Evolutionary conservation across 2,888 invertebrate genomes (phyloP).

Genomic region (Terebella lapidaria): DNA sequence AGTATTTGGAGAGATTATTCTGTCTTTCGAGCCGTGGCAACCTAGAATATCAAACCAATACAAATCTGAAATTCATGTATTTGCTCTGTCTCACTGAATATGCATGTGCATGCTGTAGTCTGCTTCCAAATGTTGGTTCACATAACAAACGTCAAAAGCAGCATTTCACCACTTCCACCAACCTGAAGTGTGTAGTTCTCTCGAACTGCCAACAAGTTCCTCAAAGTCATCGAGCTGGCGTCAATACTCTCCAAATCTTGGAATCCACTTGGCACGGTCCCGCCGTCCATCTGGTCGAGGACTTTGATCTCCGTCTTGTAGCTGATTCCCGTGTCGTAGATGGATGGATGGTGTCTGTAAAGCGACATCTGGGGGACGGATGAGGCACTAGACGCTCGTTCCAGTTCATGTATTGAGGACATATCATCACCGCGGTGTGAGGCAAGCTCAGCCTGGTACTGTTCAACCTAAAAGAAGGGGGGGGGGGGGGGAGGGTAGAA

Average conservation of each 20-base stretch:
- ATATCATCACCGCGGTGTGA: conserved; percentile 8
- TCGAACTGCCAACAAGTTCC: conserved; percentile 30
- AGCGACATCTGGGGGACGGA: conserved; percentile 11
- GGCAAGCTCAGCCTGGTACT: not conserved
- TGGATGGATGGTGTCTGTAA: conserved; percentile 15
- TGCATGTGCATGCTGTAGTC: too few relatives aligned
- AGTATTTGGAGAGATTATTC: too few relatives aligned
- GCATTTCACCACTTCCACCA: too few relatives aligned
- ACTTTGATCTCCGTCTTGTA: conserved; percentile 13
- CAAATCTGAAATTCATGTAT: too few relatives aligned
- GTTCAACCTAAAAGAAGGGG: not conserved
- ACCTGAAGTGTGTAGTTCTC: conserved; percentile 37
- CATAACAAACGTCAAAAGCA: not conserved
- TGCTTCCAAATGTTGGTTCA: too few relatives aligned
- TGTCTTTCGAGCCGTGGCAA: too few relatives aligned
- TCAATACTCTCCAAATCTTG: conserved; percentile 8
- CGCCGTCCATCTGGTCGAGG: conserved; percentile 5
- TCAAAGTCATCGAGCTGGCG: conserved; percentile 1
- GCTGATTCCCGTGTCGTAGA: conserved; percentile 15
- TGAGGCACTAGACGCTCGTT: conserved; percentile 10
- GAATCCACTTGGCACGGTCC: not conserved
- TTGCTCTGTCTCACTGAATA: too few relatives aligned
- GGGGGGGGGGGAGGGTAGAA: too few relatives aligned
- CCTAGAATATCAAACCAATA: too few relatives aligned
- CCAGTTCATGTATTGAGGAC: conserved; percentile 8